phyloP scores from a whole-genome alignment of 2,113 vertebrate species.

The Calidris pugnax region DNA sequence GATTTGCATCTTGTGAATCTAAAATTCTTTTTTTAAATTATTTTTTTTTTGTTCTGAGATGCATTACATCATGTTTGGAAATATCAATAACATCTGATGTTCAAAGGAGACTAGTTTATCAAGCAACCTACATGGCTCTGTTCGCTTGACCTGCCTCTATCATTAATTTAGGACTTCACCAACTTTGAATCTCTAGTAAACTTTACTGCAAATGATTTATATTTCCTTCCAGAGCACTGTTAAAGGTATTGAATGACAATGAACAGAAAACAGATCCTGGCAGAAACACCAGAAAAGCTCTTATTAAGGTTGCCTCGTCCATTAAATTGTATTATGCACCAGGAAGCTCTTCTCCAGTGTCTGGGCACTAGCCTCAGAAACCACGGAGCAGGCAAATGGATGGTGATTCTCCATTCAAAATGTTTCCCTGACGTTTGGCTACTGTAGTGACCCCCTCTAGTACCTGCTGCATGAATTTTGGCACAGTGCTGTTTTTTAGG shows the following conservation, averaged over 20 bases:
- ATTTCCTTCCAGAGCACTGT: not conserved
- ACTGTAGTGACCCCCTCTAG: not conserved
- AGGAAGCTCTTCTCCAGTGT: not conserved
- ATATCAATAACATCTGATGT: not conserved
- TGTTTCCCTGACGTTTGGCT: not conserved
- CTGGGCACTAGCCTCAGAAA: not conserved
- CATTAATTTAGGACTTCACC: not conserved
- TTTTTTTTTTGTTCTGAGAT: not conserved
- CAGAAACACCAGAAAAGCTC: not conserved
- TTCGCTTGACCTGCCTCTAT: not conserved
- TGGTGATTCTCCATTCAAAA: not conserved
- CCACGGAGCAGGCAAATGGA: not conserved
- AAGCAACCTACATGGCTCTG: not conserved
- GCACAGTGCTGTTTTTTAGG: not conserved
- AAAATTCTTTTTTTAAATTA: not conserved
- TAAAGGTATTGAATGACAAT: not conserved
- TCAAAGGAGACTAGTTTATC: not conserved
- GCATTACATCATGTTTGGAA: not conserved
- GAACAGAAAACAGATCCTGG: not conserved
- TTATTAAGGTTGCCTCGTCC: not conserved
- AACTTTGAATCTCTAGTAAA: conserved; percentile 6
- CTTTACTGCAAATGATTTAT: not conserved
- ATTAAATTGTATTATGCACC: not conserved
- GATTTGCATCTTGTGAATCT: not conserved
- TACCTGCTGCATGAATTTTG: not conserved